Evolutionary conservation across 2,113 vertebrate genomes (phyloP).

Genomic region (Junco hyemalis): DNA sequence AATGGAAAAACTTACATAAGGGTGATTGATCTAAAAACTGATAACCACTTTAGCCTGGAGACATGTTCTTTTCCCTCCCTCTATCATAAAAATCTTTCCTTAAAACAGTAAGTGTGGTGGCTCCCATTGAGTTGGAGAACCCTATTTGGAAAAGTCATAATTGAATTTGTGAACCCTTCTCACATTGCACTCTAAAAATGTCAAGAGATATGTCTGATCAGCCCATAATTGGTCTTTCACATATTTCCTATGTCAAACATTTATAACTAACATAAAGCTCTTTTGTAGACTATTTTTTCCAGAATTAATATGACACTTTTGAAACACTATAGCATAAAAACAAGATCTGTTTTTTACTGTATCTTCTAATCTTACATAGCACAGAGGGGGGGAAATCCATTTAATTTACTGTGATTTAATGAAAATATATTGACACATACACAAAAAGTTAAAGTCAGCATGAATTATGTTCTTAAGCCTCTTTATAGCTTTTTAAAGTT

Average conservation of each 20-base stretch:
- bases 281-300: not conserved
- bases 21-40: constrained; percentile 1
- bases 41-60: not conserved
- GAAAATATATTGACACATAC: not conserved
- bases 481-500: not conserved
- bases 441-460: not conserved
- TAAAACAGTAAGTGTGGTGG: not conserved
- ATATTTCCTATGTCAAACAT: constrained; percentile 2
- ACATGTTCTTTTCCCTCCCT: not conserved
- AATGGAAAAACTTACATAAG: not conserved
- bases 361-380: not conserved
- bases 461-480: constrained; percentile 2
- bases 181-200: constrained; percentile 10
- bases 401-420: not conserved
- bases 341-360: not conserved
- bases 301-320: not conserved
- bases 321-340: not conserved
- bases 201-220: constrained; percentile 41
- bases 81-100: not conserved
- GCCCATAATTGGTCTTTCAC: constrained; percentile 14
- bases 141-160: constrained; percentile 7
- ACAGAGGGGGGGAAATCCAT: not conserved
- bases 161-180: constrained; percentile 11
- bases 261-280: constrained; percentile 3
- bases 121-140: not conserved